Base-by-base conservation (phyloP, 1,140 invertebrate genomes). In the Nylanderia fulva region DNA sequence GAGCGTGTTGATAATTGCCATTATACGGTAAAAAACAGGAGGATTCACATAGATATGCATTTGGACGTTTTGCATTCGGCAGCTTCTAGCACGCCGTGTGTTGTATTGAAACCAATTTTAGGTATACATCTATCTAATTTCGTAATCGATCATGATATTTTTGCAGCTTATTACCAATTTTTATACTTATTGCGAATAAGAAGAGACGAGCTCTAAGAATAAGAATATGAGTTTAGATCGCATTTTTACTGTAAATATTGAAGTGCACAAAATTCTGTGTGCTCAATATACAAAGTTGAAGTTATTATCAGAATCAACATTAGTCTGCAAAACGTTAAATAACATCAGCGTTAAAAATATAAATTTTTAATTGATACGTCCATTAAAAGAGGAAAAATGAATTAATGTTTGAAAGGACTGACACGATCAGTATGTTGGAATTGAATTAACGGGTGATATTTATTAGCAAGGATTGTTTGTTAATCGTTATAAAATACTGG, bases 211-310 rank as follows among this genome's bases (percentile, higher is more conserved):
- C 54, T 86, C 60, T 54, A 75, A 29, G 48, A 58, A 29, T 76
- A 63, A 69, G 58, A 74, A 60, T 54, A 29, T 42, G 42, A 42
- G 39, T 42, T 48, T 48, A 48, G 15, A 77, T 82, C 60, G 58
- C 58, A 84, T 85, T 33, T 90, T 9, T 54, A 75, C 5, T 45
- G 39, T 69, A 24, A 84, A 29, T 8, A 29, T 88, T 63, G 21
- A 90, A 83, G 71, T 77, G 85, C 76, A 88, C 76, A 88, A 90
- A 27, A 24, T 69, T 86, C 61, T n/a, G 56, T 83, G 85, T 76
- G 84, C 63, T 82, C 29, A 75, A 77, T 60, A 80, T 36, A 45
- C 39, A 45, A 48, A 48, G 54, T 77, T 18, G 39, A 8, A 21
- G 15, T 36, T 74, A 68, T 84, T 75, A 42, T n/a, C 21, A 82